Base-by-base conservation (phyloP, 1,140 invertebrate genomes). In the Conus ventricosus region DNA sequence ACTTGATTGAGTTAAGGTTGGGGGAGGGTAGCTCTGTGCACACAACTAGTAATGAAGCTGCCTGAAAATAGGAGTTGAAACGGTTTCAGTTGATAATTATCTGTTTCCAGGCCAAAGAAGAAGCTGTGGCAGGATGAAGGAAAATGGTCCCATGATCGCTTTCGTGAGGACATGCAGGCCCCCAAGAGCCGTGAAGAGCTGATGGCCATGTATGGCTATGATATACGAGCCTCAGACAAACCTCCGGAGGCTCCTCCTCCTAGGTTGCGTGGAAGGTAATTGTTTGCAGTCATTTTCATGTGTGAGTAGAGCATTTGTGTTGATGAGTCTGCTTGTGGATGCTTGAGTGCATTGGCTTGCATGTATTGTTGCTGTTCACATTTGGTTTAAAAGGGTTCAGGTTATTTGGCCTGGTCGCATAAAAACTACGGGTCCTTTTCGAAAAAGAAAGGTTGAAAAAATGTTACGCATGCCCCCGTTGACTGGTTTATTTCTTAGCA, bases 111-210 rank as follows among this genome's bases (percentile, higher is more conserved):
- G 84, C 91, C 92, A 54, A 94, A 94, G 88, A 96, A 96, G 88
- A 95, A 95, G 90, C 90, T 96, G 54, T 96, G 96, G 95, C 93
- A 95, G 81, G 95, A 96, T 91, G 96, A 97, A 88, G 97, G 96
- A 89, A 97, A 97, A 90, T 99, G 99, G 99, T 95, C 96, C 20
- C 99, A 99, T 95, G 99, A 99, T 95, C 96, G 97, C 87, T 99
- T 97, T 93, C 97, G 97, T 93, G 97, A 98, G 89, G 95, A 96
- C 25, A 96, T 97, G 85, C 97, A 99, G 96, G 96, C 97, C 83
- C 98, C 98, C 5, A 99, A 99, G 95, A 97, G 97, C 51, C 96
- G 97, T 13, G 96, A 98, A 57, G 98, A 99, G 95, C 94, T 99
- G 10, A 96, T 99, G 81, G 96, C 97, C 4, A 96, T 97, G 71